Conservation (phyloP, 2,888 invertebrate species). For the Diarsia mendica region DNA sequence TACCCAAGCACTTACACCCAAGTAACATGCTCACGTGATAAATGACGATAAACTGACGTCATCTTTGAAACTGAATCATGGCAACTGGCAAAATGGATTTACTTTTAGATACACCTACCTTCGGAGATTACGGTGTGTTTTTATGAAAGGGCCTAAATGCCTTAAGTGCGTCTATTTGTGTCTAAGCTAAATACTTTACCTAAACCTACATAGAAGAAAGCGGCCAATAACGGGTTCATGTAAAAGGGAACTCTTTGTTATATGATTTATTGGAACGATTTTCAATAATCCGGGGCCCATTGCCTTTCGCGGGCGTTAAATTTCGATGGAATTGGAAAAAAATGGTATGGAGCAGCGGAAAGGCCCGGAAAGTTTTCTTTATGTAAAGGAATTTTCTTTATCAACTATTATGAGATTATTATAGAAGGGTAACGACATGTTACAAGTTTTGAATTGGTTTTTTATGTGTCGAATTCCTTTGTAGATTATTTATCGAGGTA, state of each 20-base stretch:
- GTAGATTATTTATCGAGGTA: background rate
- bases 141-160: background rate
- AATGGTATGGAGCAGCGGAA: constrained; percentile 63
- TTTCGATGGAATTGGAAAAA: constrained; percentile 71
- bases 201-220: constrained; percentile 43
- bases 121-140: no score
- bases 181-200: constrained; percentile 46
- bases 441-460: constrained; percentile 3
- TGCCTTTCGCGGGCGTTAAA: constrained; percentile 69
- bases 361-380: constrained; percentile 56
- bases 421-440: constrained; percentile 14
- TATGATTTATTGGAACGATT: constrained; percentile 72
- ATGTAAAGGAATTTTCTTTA: constrained; percentile 52
- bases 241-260: constrained; percentile 67
- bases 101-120: no score
- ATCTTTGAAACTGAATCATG: no score
- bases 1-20: no score
- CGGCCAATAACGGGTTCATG: constrained; percentile 52
- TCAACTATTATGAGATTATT: constrained; percentile 47
- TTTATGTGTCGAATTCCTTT: background rate
- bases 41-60: no score
- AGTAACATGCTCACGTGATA: no score
- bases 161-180: constrained; percentile 47
- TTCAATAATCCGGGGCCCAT: constrained; percentile 68
- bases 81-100: no score